Base-by-base conservation (phyloP, 2,113 vertebrate species). In the Chionomys nivalis region DNA sequence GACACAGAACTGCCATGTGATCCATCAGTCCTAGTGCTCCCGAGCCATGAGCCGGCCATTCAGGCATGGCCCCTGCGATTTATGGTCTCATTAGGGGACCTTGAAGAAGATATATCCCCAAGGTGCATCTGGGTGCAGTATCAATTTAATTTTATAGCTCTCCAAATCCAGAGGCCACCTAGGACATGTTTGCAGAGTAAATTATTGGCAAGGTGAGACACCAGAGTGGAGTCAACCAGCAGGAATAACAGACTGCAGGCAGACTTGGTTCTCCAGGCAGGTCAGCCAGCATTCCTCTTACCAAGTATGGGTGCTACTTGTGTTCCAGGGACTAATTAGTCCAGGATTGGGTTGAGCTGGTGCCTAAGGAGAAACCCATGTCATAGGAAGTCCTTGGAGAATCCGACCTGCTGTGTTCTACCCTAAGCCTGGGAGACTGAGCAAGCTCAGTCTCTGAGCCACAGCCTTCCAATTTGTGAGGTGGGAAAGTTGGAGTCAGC, bases 121-220 rank as follows among this genome's bases (percentile, higher is more conserved):
- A 81, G 28, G 9, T 8, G 0, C 19, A 7, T 70, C 17, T 70
- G 44, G 91, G 70, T 81, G 11, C 94, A 92, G 87, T 3, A 95
- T 87, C 92, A 70, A 42, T 93, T 91, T 95, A 79, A 44, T 33
- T 96, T 88, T 94, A 78, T 8, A 79, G 55, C 70, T 90, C 73
- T 87, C 26, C 49, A 55, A 96, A 89, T 95, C 68, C 63, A 63
- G 85, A 93, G 91, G 5, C 17, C 1, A 1, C 0, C 78, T 52
- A 36, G 73, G 91, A 61, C 3, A 1, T 24, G 39, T 76, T 91
- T 93, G 39, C 91, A 73, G 83, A 70, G 58, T 65, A 23, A 76
- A 42, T 70, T 72, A 83, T 75, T 33, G 26, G 17, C 2, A 19
- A 65, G 5, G 72, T 90, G 82, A 93, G 52, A 7, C 0, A 10